A percentile compares a stretch with the other conserved stretches of the same genome.
Conservation (phyloP, 2,888 invertebrate species). For the Frankliniella intonsa region DNA sequence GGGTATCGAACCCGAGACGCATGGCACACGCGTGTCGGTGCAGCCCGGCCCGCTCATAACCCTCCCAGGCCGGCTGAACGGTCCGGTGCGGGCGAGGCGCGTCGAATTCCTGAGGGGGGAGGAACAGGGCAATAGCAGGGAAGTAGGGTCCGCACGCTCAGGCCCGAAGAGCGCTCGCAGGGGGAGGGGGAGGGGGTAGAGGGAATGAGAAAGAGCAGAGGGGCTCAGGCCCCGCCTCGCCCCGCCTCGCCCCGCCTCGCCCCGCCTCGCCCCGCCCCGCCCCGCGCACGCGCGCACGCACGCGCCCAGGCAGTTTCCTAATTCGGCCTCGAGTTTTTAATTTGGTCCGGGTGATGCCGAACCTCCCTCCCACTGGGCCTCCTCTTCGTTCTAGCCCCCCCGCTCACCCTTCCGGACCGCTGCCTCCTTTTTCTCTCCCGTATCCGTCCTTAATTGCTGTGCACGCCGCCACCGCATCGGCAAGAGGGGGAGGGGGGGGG, state of each 20-base stretch:
- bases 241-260: not conserved
- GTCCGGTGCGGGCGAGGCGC: not conserved
- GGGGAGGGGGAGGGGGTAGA: not conserved
- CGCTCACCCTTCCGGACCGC: too few relatives aligned
- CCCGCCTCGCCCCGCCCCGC: not conserved
- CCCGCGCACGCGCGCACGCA: not conserved
- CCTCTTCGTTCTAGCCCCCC: too few relatives aligned
- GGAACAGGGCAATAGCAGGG: not conserved
- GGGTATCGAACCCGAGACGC: too few relatives aligned
- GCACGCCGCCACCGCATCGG: not conserved
- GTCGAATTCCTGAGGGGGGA: not conserved
- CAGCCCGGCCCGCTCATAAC: too few relatives aligned
- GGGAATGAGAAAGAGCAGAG: not conserved
- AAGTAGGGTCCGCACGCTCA: not conserved
- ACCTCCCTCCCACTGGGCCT: too few relatives aligned
- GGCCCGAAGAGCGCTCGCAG: too few relatives aligned
- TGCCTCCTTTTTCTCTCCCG: not conserved
- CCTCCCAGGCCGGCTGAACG: too few relatives aligned
- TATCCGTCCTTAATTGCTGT: constrained; percentile 10
- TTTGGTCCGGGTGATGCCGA: not conserved
- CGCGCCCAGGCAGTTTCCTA: not conserved
- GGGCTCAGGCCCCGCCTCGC: not conserved
- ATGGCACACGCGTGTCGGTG: too few relatives aligned
- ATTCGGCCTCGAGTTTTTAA: not conserved
- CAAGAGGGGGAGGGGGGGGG: not conserved